phyloP scores from a whole-genome alignment of 2,888 invertebrate species.

The Diaphora mendica region DNA sequence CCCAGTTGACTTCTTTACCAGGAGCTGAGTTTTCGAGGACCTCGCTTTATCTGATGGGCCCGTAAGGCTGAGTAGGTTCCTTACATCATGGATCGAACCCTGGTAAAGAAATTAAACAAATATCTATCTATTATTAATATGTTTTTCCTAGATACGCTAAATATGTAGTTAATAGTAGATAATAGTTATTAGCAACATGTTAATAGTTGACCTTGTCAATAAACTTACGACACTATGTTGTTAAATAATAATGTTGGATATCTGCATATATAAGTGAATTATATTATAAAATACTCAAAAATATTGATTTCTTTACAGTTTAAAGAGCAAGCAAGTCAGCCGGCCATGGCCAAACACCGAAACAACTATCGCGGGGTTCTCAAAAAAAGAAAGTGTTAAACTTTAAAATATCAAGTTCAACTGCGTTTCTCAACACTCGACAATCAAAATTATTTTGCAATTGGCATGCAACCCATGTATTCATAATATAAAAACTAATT shows the following conservation, averaged over 20 bases:
- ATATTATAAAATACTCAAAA: background rate
- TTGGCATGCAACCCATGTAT: background rate
- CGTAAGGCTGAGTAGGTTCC: too few species aligned
- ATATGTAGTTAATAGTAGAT: too few species aligned
- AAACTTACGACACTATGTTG: background rate
- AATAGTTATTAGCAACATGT: too few species aligned
- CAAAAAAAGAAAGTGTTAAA: constrained; percentile 9
- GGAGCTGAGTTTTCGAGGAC: too few species aligned
- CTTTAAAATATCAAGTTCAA: constrained; percentile 9
- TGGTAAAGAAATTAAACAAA: too few species aligned
- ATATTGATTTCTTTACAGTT: background rate
- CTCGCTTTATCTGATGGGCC: too few species aligned
- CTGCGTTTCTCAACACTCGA: constrained; percentile 4
- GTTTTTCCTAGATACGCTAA: too few species aligned
- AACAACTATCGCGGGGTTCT: constrained; percentile 13
- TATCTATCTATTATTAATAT: too few species aligned
- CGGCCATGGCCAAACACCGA: constrained; percentile 5
- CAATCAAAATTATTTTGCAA: background rate
- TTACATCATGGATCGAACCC: too few species aligned
- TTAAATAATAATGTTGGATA: background rate
- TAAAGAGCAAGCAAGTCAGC: background rate
- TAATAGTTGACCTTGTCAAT: too few species aligned
- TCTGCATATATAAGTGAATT: background rate
- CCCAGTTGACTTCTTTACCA: too few species aligned
- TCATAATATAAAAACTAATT: background rate